A percentile compares a stretch with the other conserved stretches of the same genome.
Evolutionary conservation across 2,888 invertebrate species (phyloP).

Genomic region (Digitonthophagus gazella): DNA sequence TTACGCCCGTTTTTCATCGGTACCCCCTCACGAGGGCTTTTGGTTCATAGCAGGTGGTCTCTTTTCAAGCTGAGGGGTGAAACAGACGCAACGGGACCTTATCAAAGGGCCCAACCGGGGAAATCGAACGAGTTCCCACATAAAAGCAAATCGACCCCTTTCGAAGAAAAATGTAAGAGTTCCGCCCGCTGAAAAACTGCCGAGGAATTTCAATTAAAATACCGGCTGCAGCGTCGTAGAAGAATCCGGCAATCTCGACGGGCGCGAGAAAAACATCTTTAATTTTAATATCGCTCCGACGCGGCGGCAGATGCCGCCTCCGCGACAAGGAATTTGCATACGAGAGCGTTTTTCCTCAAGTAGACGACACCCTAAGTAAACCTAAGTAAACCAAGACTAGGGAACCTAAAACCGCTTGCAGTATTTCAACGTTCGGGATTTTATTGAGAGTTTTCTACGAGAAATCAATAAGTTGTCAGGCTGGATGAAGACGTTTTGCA

Average conservation of each 20-base stretch:
- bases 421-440: too few species aligned
- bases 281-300: slow-evolving; percentile 11
- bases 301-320: not conserved
- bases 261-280: slow-evolving; percentile 9
- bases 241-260: slow-evolving; percentile 5
- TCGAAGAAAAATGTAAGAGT: slow-evolving; percentile 13
- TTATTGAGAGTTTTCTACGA: too few species aligned
- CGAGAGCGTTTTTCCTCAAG: not conserved
- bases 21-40: not conserved
- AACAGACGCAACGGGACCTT: not conserved
- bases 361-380: not conserved
- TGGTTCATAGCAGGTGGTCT: not conserved
- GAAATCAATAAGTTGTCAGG: not conserved
- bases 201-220: slow-evolving; percentile 31
- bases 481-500: not conserved
- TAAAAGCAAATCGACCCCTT: not conserved
- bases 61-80: not conserved
- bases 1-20: not conserved
- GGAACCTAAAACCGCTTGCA: too few species aligned
- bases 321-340: not conserved
- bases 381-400: too few species aligned
- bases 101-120: not conserved
- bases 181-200: too few species aligned
- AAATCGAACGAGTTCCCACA: not conserved
- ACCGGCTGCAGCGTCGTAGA: slow-evolving; percentile 24